Base-by-base conservation (phyloP, 1,140 invertebrate species). In the Calephelis nemesis region DNA sequence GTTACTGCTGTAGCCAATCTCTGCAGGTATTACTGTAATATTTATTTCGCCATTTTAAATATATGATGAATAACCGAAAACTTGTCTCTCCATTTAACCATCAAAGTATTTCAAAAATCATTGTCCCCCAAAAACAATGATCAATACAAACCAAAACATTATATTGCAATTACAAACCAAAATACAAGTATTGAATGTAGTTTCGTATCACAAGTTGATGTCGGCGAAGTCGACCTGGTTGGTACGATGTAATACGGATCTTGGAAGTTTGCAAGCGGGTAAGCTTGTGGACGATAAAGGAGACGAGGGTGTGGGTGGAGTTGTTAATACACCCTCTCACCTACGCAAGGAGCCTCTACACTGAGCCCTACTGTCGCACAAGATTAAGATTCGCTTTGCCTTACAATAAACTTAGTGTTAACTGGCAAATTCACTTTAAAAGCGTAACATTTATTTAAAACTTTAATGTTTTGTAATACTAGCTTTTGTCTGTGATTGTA, bases 261-360 rank as follows among this genome's bases (percentile, higher is more conserved):
- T 84, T 76, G 69, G 74, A 86, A 90, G 81, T 87, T 88, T 85
- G 77, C 78, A 73, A 85, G 81, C 81, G 77, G 79, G 79, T 79
- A 84, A 85, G 83, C 81, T 77, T 81, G 79, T 73, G 82, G 79
- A 82, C 78, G 81, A 76, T 76, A 76, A 76, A 73, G 69, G 73
- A 78, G 79, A 74, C 73, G 71, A 74, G 74, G 76, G 76, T 62
- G 73, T 78, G 73, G 74, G 63, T 74, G 73, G 80, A 80, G 82
- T 87, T 89, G 87, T 89, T 91, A 88, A 89, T 89, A 88, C 85
- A 87, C 85, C 85, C 87, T 87, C 82, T 91, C 87, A 85, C 82
- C 85, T 86, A 83, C 79, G 85, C 82, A 86, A 88, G 85, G 83
- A 82, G 84, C 81, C 82, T 83, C 79, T 77, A 72, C 80, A 85